Base-by-base conservation (phyloP, 2,113 vertebrate species). In the Carettochelys insculpta region DNA sequence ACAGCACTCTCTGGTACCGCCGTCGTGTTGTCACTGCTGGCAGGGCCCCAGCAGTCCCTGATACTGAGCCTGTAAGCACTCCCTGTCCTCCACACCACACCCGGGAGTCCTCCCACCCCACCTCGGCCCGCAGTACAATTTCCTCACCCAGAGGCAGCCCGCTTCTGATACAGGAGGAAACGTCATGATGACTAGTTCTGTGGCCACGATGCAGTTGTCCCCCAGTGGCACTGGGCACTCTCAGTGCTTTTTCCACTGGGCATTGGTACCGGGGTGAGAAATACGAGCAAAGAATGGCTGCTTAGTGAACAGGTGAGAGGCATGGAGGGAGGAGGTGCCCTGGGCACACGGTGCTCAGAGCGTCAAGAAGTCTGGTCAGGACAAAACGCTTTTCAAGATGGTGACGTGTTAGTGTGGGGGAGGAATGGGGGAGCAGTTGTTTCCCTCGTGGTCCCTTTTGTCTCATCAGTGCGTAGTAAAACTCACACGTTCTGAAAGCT, bases 311-410 rank as follows among this genome's bases (percentile, higher is more conserved):
- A 27, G 56, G 61, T 51, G 12, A 34, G 24, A 76, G 3, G 13
- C 0, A 5, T n/a, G 17, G 20, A 11, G 6, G 12, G 29, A 25
- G 34, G 17, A 2, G 13, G 65, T 68, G 50, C 8, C 41, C 4
- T 4, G 34, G 48, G 79, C 38, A 16, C 8, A 45, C 41, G 65
- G n/a, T 29, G 71, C 76, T 12, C 41, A 31, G 47, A 14, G 38
- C 11, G 0, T 0, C 14, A 24, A 51, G 58, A 38, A 68, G n/a
- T 34, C 22, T 38, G 61, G n/a, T 19, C 54, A 73, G 12, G 61
- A 43, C 45, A 75, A 47, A 61, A 14, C n/a, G 19, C 0, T 0
- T 38, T 38, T 71, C 80, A 22, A 68, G 61, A 16, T n/a, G 65
- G 22, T 11, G 77, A 47, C 4, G 10, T 71, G n/a, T 41, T 8